A percentile compares a stretch with the other conserved stretches of the same genome.
Conservation (phyloP, 2,113 vertebrate genomes). For the Charadrius vociferus region DNA sequence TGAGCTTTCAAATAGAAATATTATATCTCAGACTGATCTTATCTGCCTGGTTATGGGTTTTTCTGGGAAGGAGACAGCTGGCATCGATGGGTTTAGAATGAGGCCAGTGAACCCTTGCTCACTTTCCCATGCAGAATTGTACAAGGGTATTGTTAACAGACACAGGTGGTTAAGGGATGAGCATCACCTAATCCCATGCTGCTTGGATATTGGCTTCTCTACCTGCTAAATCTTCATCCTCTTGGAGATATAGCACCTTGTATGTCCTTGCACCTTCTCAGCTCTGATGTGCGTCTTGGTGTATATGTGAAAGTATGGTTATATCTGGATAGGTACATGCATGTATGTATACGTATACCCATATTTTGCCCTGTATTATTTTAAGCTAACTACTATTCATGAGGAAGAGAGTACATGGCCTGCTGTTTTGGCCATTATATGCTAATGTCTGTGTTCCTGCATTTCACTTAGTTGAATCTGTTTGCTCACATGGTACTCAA, state of each 20-base stretch:
- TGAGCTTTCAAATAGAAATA: neutral
- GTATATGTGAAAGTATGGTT: neutral
- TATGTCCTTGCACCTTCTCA: neutral
- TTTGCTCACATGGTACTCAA: neutral
- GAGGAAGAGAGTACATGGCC: neutral
- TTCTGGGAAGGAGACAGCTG: neutral
- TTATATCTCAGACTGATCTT: neutral
- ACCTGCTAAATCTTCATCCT: neutral
- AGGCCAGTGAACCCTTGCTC: neutral
- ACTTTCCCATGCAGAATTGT: neutral
- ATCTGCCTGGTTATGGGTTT: neutral
- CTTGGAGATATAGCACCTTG: neutral
- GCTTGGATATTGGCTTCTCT: neutral
- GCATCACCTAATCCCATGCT: neutral
- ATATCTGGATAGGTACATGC: no score
- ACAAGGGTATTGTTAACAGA: rapidly evolving
- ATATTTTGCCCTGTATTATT: neutral
- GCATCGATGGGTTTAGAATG: neutral
- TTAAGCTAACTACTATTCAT: neutral
- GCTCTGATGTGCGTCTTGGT: neutral
- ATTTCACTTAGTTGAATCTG: neutral
- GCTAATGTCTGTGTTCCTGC: neutral
- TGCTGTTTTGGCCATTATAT: neutral
- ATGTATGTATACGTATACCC: no score
- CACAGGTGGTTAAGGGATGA: neutral